These are phyloP conservation scores for Coelopa pilipes DNA, from an alignment of 2,888 invertebrate genomes.

Conservation along the genomic window DNA sequence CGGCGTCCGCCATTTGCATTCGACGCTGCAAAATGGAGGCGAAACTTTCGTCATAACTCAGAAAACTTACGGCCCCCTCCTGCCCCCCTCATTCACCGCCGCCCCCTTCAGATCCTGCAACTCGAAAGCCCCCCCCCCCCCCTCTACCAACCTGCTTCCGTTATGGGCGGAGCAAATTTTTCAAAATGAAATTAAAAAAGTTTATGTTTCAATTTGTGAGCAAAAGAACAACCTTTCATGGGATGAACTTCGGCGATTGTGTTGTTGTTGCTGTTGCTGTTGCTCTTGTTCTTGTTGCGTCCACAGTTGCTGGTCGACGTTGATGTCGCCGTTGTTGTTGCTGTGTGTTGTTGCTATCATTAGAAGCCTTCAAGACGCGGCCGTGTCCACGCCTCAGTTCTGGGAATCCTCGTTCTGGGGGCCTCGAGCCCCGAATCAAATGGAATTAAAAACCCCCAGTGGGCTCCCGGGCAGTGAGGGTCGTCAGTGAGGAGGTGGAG, in stretches of 20 bases:
- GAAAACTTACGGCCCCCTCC: not conserved
- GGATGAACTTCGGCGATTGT: not conserved
- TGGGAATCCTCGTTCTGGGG: too few relatives aligned
- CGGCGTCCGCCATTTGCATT: constrained; percentile 4
- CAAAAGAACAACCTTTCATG: not conserved
- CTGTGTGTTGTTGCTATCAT: too few relatives aligned
- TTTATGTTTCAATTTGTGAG: not conserved
- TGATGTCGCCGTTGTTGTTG: not conserved
- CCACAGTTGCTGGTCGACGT: not conserved
- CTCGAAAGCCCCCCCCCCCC: not conserved
- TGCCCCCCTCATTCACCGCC: too few relatives aligned
- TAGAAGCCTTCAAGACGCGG: too few relatives aligned
- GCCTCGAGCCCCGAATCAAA: too few relatives aligned
- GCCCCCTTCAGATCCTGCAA: too few relatives aligned
- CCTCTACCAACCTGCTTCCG: not conserved
- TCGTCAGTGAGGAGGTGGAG: too few relatives aligned
- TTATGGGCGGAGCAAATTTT: constrained; percentile 18
- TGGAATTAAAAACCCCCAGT: too few relatives aligned
- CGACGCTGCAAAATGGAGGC: constrained; percentile 22
- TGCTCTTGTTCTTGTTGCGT: too few relatives aligned
- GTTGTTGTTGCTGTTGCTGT: not conserved
- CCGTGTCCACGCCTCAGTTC: too few relatives aligned
- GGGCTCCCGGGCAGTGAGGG: too few relatives aligned
- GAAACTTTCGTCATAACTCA: constrained; percentile 31
- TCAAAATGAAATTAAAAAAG: constrained; percentile 26